Evolutionary conservation across 2,797 vertebrate genomes (phyloP), one percentile per base, ranked within the genome.

Genomic region (Etheostoma perlongum): DNA sequence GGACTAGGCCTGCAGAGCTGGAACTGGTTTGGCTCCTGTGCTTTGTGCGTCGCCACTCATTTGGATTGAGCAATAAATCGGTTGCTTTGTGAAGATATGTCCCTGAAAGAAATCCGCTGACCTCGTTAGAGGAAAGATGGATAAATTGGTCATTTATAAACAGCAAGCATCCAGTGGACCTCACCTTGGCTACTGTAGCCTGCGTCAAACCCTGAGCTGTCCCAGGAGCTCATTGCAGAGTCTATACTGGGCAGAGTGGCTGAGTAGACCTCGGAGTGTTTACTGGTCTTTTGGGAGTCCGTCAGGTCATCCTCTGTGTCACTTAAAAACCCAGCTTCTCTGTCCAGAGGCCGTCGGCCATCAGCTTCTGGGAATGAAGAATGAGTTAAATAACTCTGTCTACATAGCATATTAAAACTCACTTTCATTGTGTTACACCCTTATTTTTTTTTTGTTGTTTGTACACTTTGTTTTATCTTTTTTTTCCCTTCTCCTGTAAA

Each of bases 141-240:
- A 10, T 11, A 69, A 33, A 67, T 2, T 1, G 15, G 40, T 67
- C 0, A 21, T 62, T 36, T 59, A 63, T 7, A 21, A 19, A 27
- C 33, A 14, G n/a, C 1, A 4, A 3, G 2, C 1, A 0, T 27
- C 4, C 12, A 19, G 15, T 0, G 9, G 61, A n/a, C 27, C 92
- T 93, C 88, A 99, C 98, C 97, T 95, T 97, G 96, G 85, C 95
- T 97, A 78, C 96, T 93, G 75, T 97, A 98, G 33, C 96, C 96
- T 0, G 95, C 92, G 6, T 99, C 97, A 2, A 97, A 95, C 67
- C 95, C 97, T 0, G 96, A 97, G 82, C 97, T 95, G 55, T 98
- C 97, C 98, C 98, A 99, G 23, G 98, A 98, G 83, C 98, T 98
- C 94, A 99, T 93, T 12, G 97, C 97, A 0, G 97, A 99, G 90